Conservation (phyloP, 2,888 invertebrate species). For the Creontiades dilutus region DNA sequence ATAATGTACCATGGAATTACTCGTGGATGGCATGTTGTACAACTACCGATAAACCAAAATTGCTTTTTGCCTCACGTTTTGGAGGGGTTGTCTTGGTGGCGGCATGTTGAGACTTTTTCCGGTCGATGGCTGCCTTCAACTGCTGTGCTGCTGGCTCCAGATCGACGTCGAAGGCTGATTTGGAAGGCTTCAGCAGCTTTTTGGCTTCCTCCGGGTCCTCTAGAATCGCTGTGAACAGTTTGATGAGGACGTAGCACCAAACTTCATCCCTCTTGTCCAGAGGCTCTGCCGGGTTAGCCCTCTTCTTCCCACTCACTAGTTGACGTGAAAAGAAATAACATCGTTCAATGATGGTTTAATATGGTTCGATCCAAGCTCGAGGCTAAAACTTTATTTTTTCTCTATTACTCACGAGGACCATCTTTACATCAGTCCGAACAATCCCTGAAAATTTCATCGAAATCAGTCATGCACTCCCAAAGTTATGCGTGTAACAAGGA, state of each 20-base stretch:
- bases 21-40: too few species aligned
- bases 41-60: not conserved
- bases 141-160: slow-evolving; percentile 18
- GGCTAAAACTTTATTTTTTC: too few species aligned
- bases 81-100: not conserved
- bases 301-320: not conserved
- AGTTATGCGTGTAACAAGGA: too few species aligned
- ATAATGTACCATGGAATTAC: too few species aligned
- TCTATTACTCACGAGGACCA: too few species aligned
- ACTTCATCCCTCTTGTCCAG: slow-evolving; percentile 57
- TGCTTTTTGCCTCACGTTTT: not conserved
- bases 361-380: too few species aligned
- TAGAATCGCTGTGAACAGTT: slow-evolving; percentile 51
- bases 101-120: slow-evolving; percentile 3
- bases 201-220: slow-evolving; percentile 61
- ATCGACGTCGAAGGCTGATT: slow-evolving; percentile 52
- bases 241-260: slow-evolving; percentile 62
- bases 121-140: slow-evolving; percentile 27
- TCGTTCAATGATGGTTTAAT: too few species aligned
- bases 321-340: too few species aligned
- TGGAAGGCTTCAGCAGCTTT: slow-evolving; percentile 2
- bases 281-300: not conserved
- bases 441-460: too few species aligned
- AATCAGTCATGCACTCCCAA: too few species aligned
- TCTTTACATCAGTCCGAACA: too few species aligned